Conservation (phyloP, 2,797 vertebrate species). For the Rhodeus uyekii region DNA sequence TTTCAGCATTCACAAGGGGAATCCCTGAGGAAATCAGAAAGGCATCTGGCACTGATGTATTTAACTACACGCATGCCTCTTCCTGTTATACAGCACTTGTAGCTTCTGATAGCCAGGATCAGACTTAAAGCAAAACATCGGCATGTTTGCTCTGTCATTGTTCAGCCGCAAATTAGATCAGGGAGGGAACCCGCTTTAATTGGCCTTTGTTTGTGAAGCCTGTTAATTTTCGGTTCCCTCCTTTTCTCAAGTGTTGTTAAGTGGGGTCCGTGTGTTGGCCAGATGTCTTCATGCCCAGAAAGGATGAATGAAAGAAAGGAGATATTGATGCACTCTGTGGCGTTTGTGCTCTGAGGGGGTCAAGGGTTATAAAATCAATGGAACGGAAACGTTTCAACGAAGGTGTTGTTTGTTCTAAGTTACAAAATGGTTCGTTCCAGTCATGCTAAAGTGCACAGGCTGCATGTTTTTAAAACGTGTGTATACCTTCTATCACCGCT, state of each 20-base stretch:
- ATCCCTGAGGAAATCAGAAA: conserved; percentile 48
- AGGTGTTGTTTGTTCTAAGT: conserved; percentile 9
- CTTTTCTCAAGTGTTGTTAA: conserved; percentile 40
- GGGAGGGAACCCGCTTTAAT: conserved; percentile 51
- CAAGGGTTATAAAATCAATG: conserved; percentile 1
- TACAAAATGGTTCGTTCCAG: not conserved
- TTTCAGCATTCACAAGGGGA: conserved; percentile 50
- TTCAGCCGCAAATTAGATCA: conserved; percentile 50
- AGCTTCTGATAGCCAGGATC: conserved; percentile 30
- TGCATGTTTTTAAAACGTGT: no score
- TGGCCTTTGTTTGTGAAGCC: conserved; percentile 62
- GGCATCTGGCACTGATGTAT: conserved; percentile 41
- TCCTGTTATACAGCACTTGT: conserved; percentile 47
- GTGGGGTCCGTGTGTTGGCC: conserved; percentile 52
- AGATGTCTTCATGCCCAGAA: conserved; percentile 58
- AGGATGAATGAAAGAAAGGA: conserved; percentile 22
- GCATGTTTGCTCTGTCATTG: conserved; percentile 41
- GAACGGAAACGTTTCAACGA: not conserved
- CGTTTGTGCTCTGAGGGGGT: not conserved
- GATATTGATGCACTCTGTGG: not conserved
- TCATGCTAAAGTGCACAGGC: not conserved
- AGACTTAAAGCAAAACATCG: conserved; percentile 11
- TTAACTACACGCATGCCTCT: conserved; percentile 12
- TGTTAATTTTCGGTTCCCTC: conserved; percentile 60
- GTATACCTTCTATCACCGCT: not conserved